These are phyloP conservation scores for Mesaphorura yosii DNA, from an alignment of 1,140 invertebrate species.

Conservation along the genomic window DNA sequence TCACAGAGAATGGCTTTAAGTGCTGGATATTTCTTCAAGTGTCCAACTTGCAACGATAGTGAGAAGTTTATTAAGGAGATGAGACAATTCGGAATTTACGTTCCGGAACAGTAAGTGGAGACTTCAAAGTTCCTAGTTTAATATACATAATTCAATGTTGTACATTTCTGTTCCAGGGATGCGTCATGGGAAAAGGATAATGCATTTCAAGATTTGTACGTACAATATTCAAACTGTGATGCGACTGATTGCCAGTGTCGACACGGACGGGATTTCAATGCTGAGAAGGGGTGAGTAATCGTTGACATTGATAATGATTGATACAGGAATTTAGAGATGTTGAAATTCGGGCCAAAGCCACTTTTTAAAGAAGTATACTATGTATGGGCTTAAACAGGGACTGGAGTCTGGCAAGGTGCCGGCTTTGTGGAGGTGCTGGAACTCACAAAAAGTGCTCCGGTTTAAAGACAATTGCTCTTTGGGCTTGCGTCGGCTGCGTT, in stretches of 20 bases:
- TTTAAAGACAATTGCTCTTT: constrained; percentile 33
- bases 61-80: constrained; percentile 19
- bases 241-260: constrained; percentile 45
- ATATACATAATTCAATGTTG: not conserved
- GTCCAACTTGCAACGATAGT: constrained; percentile 18
- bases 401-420: constrained; percentile 46
- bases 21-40: constrained; percentile 30
- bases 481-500: constrained; percentile 18
- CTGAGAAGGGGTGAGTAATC: constrained; percentile 39
- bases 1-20: constrained; percentile 22
- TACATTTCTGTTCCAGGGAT: constrained; percentile 41
- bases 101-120: constrained; percentile 28
- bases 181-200: constrained; percentile 56
- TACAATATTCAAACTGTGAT: constrained; percentile 47
- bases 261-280: constrained; percentile 42
- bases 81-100: constrained; percentile 21
- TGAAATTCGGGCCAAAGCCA: too few species aligned
- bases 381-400: constrained; percentile 39
- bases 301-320: constrained; percentile 3
- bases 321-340: too few species aligned
- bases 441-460: constrained; percentile 42
- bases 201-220: constrained; percentile 48
- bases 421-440: constrained; percentile 46
- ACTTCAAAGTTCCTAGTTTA: constrained; percentile 27
- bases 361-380: too few species aligned